Evolutionary conservation across 2,888 invertebrate genomes (phyloP).

Genomic region (Oxycera nigricornis): DNA sequence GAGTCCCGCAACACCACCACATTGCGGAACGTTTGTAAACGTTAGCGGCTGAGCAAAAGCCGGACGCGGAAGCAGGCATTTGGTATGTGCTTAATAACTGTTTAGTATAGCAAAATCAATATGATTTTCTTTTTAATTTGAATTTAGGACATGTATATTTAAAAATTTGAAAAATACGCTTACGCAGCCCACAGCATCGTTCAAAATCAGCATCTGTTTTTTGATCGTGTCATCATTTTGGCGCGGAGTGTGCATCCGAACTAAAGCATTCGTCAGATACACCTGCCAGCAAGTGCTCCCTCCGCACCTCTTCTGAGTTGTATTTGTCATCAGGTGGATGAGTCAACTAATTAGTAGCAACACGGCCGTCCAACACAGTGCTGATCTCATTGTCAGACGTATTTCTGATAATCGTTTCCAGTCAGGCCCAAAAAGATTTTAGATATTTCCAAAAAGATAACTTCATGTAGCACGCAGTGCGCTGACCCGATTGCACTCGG

Average conservation of each 20-base stretch:
- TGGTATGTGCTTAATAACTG: too few relatives aligned
- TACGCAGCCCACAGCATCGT: too few relatives aligned
- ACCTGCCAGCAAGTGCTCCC: background rate
- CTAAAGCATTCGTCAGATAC: background rate
- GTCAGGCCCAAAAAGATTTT: slow-evolving; percentile 3
- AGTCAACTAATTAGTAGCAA: background rate
- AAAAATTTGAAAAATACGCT: too few relatives aligned
- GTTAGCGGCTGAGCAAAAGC: too few relatives aligned
- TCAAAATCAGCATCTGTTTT: too few relatives aligned
- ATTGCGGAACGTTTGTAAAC: too few relatives aligned
- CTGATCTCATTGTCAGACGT: background rate
- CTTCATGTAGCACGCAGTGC: background rate
- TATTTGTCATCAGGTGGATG: background rate
- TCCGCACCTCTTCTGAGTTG: background rate
- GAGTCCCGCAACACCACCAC: too few relatives aligned
- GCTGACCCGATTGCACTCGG: slow-evolving; percentile 12
- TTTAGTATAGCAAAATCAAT: too few relatives aligned
- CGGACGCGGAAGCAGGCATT: too few relatives aligned
- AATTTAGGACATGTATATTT: too few relatives aligned
- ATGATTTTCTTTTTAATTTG: too few relatives aligned
- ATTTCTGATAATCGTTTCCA: background rate
- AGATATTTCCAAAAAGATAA: slow-evolving; percentile 7
- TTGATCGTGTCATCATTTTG: background rate
- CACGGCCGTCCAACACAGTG: background rate
- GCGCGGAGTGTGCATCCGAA: background rate